Evolutionary conservation across 2,113 vertebrate species (phyloP).

Genomic region (Balaeniceps rex): DNA sequence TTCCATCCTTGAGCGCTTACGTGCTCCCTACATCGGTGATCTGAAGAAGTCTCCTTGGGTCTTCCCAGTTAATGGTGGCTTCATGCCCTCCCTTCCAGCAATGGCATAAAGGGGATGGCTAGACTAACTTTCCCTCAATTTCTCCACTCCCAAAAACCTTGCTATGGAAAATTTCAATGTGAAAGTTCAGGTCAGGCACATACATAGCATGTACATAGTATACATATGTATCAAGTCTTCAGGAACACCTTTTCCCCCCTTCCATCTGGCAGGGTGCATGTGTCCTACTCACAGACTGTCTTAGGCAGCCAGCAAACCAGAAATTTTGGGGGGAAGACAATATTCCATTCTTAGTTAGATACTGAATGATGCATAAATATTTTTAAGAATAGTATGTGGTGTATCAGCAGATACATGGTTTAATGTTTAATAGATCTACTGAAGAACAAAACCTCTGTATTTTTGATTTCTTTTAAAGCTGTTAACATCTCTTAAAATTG

Average conservation of each 20-base stretch:
- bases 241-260: not conserved
- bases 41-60: not conserved
- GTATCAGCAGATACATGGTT: not conserved
- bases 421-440: not conserved
- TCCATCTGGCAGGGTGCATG: not conserved
- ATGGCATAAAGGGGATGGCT: not conserved
- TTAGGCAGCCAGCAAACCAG: not conserved
- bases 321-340: not conserved
- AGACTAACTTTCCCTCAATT: not conserved
- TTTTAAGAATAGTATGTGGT: not conserved
- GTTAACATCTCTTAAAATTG: not conserved
- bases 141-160: not conserved
- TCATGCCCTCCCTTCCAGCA: not conserved
- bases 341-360: not conserved
- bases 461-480: not conserved
- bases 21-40: accelerated
- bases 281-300: not conserved
- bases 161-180: not conserved
- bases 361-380: not conserved
- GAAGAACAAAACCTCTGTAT: not conserved
- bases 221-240: not conserved
- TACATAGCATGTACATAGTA: not conserved
- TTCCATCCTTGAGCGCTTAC: not conserved
- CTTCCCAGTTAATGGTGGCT: not conserved
- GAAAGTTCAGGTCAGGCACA: not conserved